Evolutionary conservation across 2,888 invertebrate species (phyloP).

Genomic region (Lomographa bimaculata): DNA sequence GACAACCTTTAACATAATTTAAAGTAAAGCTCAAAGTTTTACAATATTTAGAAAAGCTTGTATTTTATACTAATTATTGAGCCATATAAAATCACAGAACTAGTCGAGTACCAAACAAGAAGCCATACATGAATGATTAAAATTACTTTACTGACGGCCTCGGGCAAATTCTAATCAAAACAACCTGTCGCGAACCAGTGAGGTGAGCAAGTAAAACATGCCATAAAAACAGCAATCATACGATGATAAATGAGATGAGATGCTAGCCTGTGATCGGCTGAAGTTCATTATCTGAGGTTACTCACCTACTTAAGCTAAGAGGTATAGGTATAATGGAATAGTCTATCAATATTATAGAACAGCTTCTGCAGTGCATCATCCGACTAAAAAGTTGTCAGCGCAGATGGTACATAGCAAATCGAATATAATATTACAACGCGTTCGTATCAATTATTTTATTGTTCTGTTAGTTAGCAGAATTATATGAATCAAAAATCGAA

Average conservation of each 20-base stretch:
- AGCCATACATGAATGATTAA: slow-evolving; percentile 11
- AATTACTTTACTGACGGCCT: slow-evolving; percentile 17
- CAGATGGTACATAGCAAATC: slow-evolving; percentile 1
- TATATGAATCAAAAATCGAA: slow-evolving; percentile 18
- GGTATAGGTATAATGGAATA: slow-evolving; percentile 30
- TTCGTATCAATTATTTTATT: too few species aligned
- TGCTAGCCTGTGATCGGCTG: slow-evolving; percentile 30
- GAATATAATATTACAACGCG: slow-evolving; percentile 2
- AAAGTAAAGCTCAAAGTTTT: too few species aligned
- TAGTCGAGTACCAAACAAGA: too few species aligned
- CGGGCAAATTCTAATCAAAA: slow-evolving; percentile 43
- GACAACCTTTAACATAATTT: too few species aligned
- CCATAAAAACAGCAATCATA: slow-evolving; percentile 47
- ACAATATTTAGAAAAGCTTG: too few species aligned
- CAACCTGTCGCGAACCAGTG: slow-evolving; percentile 40
- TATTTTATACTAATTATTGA: slow-evolving; percentile 1
- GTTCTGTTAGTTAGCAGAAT: too few species aligned
- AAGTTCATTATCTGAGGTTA: slow-evolving; percentile 44
- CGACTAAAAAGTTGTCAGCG: too few species aligned
- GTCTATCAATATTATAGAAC: slow-evolving; percentile 7
- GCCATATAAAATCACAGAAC: too few species aligned
- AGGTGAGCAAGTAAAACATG: slow-evolving; percentile 36
- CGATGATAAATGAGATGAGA: slow-evolving; percentile 48
- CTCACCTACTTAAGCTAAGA: slow-evolving; percentile 30
- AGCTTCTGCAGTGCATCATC: background rate